Evolutionary conservation across 2,888 invertebrate species (phyloP).

Genomic region (Apamea crenata): DNA sequence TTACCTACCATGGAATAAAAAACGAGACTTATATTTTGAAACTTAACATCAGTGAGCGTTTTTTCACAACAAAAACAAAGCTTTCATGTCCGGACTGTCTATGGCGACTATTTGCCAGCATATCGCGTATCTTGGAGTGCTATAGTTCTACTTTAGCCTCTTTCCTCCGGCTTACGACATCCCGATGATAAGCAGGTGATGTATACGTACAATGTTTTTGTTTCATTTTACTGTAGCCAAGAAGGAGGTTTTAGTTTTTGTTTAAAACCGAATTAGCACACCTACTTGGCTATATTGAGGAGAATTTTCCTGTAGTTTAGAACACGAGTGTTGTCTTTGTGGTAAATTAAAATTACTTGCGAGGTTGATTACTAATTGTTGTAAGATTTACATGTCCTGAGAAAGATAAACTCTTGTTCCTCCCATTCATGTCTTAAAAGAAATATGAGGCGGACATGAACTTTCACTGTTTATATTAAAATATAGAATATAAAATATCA

Average conservation of each 20-base stretch:
- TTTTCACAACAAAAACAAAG: slow-evolving; percentile 2
- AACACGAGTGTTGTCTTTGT: not conserved
- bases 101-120: slow-evolving; percentile 34
- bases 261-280: not conserved
- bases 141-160: slow-evolving; percentile 32
- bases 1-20: not conserved
- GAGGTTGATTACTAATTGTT: not conserved
- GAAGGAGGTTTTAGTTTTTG: not conserved
- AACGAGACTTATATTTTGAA: not conserved
- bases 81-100: not conserved
- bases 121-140: slow-evolving; percentile 40
- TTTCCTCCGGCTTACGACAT: slow-evolving; percentile 37
- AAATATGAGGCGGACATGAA: slow-evolving; percentile 65
- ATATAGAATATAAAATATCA: slow-evolving; percentile 70
- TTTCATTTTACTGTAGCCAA: not conserved
- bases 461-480: slow-evolving; percentile 68
- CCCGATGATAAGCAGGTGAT: slow-evolving; percentile 31
- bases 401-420: slow-evolving; percentile 24
- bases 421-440: slow-evolving; percentile 46
- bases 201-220: slow-evolving; percentile 23
- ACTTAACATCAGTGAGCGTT: not conserved
- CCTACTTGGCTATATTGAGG: not conserved
- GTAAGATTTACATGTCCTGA: not conserved
- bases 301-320: not conserved
- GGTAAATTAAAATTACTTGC: not conserved